Evolutionary conservation across 1,140 invertebrate species (phyloP).

Genomic region (Drosophila pectinifera): DNA sequence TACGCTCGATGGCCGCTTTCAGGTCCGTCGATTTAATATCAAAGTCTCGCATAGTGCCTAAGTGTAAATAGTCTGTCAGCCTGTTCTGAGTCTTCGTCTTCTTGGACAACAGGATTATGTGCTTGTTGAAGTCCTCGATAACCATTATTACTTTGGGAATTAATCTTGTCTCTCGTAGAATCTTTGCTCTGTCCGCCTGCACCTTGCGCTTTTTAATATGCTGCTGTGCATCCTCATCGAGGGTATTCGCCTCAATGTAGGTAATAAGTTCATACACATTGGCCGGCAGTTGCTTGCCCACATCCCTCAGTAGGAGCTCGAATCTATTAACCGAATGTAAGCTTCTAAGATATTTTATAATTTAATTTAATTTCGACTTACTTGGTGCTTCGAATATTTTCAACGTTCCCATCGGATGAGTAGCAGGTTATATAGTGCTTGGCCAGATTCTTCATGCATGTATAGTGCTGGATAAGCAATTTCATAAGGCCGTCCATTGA

Average conservation of each 20-base stretch:
- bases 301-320: slow-evolving; percentile 86
- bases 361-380: slow-evolving; percentile 23
- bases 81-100: slow-evolving; percentile 87
- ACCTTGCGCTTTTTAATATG: slow-evolving; percentile 73
- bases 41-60: slow-evolving; percentile 87
- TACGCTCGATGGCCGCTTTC: slow-evolving; percentile 85
- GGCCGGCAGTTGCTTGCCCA: slow-evolving; percentile 86
- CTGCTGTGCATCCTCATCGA: slow-evolving; percentile 63
- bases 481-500: slow-evolving; percentile 74
- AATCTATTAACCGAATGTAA: slow-evolving; percentile 84
- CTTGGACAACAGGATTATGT: slow-evolving; percentile 86
- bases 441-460: slow-evolving; percentile 72
- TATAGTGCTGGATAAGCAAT: slow-evolving; percentile 74
- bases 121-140: slow-evolving; percentile 88
- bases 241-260: slow-evolving; percentile 86
- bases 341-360: too few species aligned
- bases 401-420: slow-evolving; percentile 20
- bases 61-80: slow-evolving; percentile 86
- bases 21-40: slow-evolving; percentile 86
- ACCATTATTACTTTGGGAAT: slow-evolving; percentile 87
- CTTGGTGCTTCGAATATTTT: slow-evolving; percentile 63
- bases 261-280: slow-evolving; percentile 86
- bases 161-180: slow-evolving; percentile 86
- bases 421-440: slow-evolving; percentile 67
- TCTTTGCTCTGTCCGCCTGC: slow-evolving; percentile 86